Percentiles rank a stretch among this genome's conserved stretches.
Conservation (phyloP, 2,113 vertebrate species). For the Corvus cornix region DNA sequence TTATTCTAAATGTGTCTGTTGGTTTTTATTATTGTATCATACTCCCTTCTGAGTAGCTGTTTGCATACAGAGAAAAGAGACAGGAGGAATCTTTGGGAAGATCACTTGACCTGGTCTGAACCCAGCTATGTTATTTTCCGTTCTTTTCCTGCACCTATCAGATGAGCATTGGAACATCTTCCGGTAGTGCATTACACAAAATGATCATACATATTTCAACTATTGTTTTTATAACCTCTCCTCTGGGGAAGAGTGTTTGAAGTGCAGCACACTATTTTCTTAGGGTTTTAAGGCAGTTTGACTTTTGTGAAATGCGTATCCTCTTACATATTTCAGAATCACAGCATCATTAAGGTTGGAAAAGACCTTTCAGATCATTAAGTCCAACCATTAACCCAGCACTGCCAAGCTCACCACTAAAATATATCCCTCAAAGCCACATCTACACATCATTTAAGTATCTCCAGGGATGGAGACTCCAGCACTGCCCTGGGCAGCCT, state of each 20-base stretch:
- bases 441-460: neutral
- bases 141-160: neutral
- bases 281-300: neutral
- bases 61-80: neutral
- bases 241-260: neutral
- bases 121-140: neutral
- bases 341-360: neutral
- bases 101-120: neutral
- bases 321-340: neutral
- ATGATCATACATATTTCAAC: slow-evolving; percentile 12
- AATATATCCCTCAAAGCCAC: neutral
- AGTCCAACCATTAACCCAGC: neutral
- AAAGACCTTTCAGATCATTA: neutral
- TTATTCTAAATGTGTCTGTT: neutral
- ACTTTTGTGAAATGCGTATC: neutral
- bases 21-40: neutral
- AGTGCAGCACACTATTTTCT: neutral
- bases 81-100: neutral
- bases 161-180: neutral
- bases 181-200: slow-evolving; percentile 6
- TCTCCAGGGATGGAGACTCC: neutral
- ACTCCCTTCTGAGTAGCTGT: neutral
- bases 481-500: neutral
- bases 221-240: neutral
- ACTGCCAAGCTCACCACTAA: neutral